phyloP scores from a whole-genome alignment of 2,113 vertebrate genomes.

The Pipra filicauda region DNA sequence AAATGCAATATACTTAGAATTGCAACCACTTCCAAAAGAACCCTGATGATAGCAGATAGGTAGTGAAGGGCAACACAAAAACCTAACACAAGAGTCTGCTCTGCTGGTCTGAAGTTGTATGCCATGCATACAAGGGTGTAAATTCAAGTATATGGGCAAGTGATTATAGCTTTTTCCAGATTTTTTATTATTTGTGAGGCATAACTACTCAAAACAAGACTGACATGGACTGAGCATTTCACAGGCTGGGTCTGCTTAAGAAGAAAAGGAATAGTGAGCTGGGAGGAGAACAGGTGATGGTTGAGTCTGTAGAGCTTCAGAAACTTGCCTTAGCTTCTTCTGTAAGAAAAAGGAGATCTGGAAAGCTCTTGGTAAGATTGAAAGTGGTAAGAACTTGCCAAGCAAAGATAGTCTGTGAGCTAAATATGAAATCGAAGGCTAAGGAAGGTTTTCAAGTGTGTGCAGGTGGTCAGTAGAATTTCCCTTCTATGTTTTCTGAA shows the following conservation, averaged over 20 bases:
- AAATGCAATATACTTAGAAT: not conserved
- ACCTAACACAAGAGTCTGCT: not conserved
- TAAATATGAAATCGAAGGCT: not conserved
- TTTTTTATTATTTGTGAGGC: not conserved
- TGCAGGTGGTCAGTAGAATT: not conserved
- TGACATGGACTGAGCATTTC: not conserved
- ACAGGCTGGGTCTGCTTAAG: not conserved
- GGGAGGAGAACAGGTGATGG: not conserved
- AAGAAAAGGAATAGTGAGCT: not conserved
- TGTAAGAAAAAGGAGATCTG: not conserved
- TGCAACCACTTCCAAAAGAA: not conserved
- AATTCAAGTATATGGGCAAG: not conserved
- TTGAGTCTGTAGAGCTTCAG: not conserved
- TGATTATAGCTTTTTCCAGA: not conserved
- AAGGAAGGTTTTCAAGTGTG: not conserved
- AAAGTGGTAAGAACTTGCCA: not conserved
- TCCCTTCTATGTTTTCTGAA: not conserved
- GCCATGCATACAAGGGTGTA: not conserved
- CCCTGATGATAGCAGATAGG: not conserved
- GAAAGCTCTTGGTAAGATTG: not conserved
- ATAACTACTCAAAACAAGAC: not conserved
- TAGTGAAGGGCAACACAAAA: not conserved
- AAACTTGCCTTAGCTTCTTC: not conserved
- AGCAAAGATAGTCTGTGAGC: not conserved
- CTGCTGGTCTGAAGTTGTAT: not conserved